phyloP scores from a whole-genome alignment of 2,113 vertebrate genomes.

The Trochalopteron elliotii region DNA sequence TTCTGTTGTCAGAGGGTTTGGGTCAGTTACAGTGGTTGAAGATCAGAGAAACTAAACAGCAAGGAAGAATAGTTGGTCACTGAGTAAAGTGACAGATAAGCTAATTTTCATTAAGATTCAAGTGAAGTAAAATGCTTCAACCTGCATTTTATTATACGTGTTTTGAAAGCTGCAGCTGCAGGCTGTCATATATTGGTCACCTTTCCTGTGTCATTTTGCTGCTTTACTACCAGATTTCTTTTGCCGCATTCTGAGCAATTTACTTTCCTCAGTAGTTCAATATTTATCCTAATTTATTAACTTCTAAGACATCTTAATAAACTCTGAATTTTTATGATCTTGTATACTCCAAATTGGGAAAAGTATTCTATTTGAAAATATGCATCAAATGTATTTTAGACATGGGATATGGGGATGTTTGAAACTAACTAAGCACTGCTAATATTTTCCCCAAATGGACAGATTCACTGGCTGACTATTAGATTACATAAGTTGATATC shows the following conservation, averaged over 20 bases:
- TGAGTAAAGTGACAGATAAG: background rate
- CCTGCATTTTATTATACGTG: background rate
- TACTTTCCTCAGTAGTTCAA: background rate
- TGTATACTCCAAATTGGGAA: background rate
- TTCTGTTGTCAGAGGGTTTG: background rate
- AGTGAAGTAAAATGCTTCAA: background rate
- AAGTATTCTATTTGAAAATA: background rate
- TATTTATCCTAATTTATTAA: background rate
- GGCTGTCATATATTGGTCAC: background rate
- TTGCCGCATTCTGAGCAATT: background rate
- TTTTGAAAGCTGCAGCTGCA: background rate
- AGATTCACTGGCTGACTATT: background rate
- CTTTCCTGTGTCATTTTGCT: background rate
- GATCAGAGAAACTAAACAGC: background rate
- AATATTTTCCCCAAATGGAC: background rate
- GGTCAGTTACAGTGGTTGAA: background rate
- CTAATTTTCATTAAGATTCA: background rate
- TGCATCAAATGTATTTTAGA: background rate
- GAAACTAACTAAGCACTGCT: background rate
- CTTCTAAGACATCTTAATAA: background rate
- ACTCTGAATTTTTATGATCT: background rate
- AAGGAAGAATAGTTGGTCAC: background rate
- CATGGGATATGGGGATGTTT: background rate
- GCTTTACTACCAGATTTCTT: background rate
- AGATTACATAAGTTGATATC: background rate